These are phyloP conservation scores for Zoanthus gigantus DNA, from an alignment of 92 coral and sea anemone species.

Conservation along the genomic window DNA sequence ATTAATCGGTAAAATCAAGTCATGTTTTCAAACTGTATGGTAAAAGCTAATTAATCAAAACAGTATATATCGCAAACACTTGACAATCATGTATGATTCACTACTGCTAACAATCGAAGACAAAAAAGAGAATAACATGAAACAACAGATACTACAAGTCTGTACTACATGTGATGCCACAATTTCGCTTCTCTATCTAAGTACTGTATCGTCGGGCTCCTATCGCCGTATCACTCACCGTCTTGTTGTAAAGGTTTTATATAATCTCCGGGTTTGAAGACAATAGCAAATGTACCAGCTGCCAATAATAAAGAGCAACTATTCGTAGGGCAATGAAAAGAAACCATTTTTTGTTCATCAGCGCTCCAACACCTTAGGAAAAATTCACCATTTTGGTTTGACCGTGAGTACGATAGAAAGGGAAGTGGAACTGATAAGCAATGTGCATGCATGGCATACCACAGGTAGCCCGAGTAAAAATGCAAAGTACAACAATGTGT, in stretches of 20 bases:
- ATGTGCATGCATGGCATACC: not conserved
- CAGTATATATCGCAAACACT: no score
- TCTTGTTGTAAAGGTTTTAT: constrained; percentile 2
- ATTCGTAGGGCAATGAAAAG: constrained; percentile 10
- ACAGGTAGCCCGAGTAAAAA: no score
- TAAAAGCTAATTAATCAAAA: no score
- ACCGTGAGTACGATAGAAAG: not conserved
- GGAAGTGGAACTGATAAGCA: not conserved
- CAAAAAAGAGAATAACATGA: not conserved
- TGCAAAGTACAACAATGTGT: no score
- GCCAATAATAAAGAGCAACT: constrained; percentile 4
- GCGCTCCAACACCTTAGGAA: not conserved
- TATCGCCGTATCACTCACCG: not conserved
- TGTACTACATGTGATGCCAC: constrained; percentile 8
- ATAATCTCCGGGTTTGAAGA: not conserved
- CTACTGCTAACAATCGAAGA: no score
- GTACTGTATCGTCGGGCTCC: no score
- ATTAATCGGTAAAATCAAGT: no score
- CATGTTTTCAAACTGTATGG: no score
- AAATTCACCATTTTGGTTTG: not conserved
- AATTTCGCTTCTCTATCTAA: constrained; percentile 4
- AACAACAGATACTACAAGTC: no score
- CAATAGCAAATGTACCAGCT: constrained; percentile 3
- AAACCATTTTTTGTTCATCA: not conserved
- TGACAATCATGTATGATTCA: no score